Conservation (phyloP, 2,888 invertebrate species). For the Euzetes globulus region DNA sequence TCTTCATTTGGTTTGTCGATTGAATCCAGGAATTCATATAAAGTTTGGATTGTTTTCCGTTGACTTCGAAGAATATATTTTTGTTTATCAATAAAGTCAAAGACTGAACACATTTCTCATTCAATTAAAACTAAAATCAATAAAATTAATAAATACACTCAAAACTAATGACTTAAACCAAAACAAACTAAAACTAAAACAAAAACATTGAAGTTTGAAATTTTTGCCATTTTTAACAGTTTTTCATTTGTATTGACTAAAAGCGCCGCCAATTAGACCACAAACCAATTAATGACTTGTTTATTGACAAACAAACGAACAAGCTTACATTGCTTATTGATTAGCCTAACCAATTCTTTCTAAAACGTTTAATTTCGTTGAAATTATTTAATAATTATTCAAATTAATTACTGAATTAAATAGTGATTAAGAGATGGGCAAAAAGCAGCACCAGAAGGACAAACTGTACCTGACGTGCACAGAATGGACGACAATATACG, state of each 20-base stretch:
- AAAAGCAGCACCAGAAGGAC: conserved; percentile 87
- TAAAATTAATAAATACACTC: neutral
- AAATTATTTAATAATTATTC: no score
- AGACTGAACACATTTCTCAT: conserved; percentile 1
- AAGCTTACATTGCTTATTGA: no score
- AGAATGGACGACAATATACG: conserved; percentile 49
- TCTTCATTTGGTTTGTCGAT: neutral
- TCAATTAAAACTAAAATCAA: neutral
- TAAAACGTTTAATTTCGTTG: no score
- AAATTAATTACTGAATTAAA: no score
- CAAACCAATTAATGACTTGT: neutral
- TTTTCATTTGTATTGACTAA: neutral
- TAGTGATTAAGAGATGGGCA: conserved; percentile 60
- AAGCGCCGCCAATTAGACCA: conserved; percentile 1
- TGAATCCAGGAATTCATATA: conserved; percentile 4
- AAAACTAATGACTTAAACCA: neutral
- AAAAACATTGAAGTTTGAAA: neutral
- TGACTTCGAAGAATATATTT: neutral
- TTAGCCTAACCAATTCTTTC: no score
- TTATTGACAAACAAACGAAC: neutral
- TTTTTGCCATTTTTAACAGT: neutral
- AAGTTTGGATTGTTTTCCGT: neutral
- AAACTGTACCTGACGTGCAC: conserved; percentile 63
- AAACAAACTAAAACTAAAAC: neutral
- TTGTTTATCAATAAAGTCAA: conserved; percentile 17